Base-by-base conservation (phyloP, 2,888 invertebrate genomes). In the Podotricha telesiphe region DNA sequence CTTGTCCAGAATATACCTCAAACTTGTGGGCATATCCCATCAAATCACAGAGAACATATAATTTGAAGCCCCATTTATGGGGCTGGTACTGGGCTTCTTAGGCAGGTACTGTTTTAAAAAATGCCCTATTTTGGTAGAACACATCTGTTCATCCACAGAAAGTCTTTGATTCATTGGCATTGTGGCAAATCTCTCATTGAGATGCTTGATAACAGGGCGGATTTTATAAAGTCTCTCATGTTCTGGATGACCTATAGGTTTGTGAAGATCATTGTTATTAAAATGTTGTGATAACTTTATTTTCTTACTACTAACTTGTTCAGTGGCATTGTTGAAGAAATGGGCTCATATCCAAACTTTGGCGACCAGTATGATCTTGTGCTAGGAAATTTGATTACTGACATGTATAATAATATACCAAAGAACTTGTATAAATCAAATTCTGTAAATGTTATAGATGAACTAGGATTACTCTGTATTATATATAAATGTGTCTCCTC, bases 111-210 rank as follows among this genome's bases (percentile, higher is more conserved):
- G 68, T 51, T 68, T 68, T 47, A 68, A 50, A 40, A 68, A 56
- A 40, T 68, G 56, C 19, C 51, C 59, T 42, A 69, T 53, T 53
- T 65, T 58, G 28, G 65, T 65, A 80, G 77, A 62, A 76, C 74
- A 76, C 20, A 73, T 65, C 19, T 73, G 37, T 65, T 64, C 76
- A 70, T 79, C 77, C 58, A 79, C 69, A 47, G 69, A 75, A 34
- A 82, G 74, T 61, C 75, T 68, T 73, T 76, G 75, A 72, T 83
- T 76, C 65, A 80, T 73, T 67, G 80, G 75, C 67, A 82, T 72
- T 72, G 72, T 72, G 40, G 72, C 73, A 78, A 81, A 80, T 67
- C 74, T 79, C 71, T 76, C 71, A 75, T 80, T 80, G 69, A 84
- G 73, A 58, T 77, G 74, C 66, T 74, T 67, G 72, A 76, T 75